A percentile compares a stretch with the other conserved stretches of the same genome.
These are phyloP conservation scores for Microcebus murinus DNA, from an alignment of 2,113 vertebrate genomes.

Conservation along the genomic window DNA sequence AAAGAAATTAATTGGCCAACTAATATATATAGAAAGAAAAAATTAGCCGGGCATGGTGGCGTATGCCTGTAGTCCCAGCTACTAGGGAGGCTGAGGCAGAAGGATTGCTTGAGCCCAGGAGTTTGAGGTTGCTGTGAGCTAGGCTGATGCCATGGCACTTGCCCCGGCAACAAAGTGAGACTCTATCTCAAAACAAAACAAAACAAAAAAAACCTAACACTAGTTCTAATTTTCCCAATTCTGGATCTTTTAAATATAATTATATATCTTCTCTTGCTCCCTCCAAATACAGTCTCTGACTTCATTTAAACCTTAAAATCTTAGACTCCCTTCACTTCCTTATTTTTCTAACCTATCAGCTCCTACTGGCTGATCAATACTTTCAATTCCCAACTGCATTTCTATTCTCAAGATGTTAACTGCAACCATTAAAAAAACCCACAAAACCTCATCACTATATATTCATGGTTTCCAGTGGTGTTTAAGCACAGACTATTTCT, in stretches of 20 bases:
- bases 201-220: background rate
- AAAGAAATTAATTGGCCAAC: too few species aligned
- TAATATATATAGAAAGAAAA: too few species aligned
- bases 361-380: background rate
- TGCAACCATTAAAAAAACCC: background rate
- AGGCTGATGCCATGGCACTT: too few species aligned
- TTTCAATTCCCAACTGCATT: background rate
- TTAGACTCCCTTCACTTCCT: background rate
- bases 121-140: too few species aligned
- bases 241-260: conserved; percentile 14
- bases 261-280: background rate
- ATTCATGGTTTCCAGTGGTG: background rate
- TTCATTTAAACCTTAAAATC: conserved; percentile 12
- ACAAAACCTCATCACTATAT: background rate
- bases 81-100: too few species aligned
- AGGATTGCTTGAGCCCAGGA: too few species aligned
- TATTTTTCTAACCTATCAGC: background rate
- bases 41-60: too few species aligned
- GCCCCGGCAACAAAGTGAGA: too few species aligned
- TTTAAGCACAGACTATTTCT: background rate
- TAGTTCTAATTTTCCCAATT: conserved; percentile 15
- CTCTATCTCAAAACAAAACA: too few species aligned
- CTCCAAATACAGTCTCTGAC: conserved; percentile 21
- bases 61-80: too few species aligned
- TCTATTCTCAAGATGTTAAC: background rate